A percentile compares a stretch with the other conserved stretches of the same genome.
phyloP scores from a whole-genome alignment of 2,888 invertebrate genomes.

The Lycophotia porphyrea region DNA sequence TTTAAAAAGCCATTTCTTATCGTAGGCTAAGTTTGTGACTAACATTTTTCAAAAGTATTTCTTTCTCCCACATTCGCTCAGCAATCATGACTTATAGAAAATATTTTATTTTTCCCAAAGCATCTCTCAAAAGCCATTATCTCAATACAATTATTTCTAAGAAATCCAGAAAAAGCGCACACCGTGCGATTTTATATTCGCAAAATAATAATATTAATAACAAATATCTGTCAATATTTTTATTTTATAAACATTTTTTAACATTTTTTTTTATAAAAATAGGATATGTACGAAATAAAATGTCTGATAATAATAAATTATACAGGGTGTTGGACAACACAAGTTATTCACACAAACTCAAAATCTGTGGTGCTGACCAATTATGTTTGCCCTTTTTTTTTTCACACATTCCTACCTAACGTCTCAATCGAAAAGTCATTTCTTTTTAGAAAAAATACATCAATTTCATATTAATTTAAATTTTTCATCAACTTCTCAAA shows the following conservation, averaged over 20 bases:
- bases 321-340: constrained; percentile 52
- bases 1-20: constrained; percentile 51
- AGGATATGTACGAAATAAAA: constrained; percentile 63
- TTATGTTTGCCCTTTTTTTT: constrained; percentile 74
- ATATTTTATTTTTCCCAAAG: constrained; percentile 50
- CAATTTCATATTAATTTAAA: constrained; percentile 69
- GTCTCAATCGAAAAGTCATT: constrained; percentile 72
- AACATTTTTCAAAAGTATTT: constrained; percentile 50
- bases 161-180: constrained; percentile 49
- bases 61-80: constrained; percentile 41
- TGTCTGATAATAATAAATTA: constrained; percentile 60
- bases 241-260: constrained; percentile 52
- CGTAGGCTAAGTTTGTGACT: constrained; percentile 65
- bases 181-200: constrained; percentile 24
- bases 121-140: constrained; percentile 64
- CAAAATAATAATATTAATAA: constrained; percentile 54
- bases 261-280: constrained; percentile 45
- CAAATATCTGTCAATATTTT: constrained; percentile 57
- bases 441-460: constrained; percentile 81
- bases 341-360: constrained; percentile 47
- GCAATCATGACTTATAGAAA: constrained; percentile 54
- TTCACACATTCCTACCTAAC: constrained; percentile 71
- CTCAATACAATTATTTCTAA: constrained; percentile 55
- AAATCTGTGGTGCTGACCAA: constrained; percentile 75
- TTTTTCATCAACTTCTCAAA: constrained; percentile 71